Conservation (phyloP, 2,888 invertebrate genomes). For the Theristus sp. region DNA sequence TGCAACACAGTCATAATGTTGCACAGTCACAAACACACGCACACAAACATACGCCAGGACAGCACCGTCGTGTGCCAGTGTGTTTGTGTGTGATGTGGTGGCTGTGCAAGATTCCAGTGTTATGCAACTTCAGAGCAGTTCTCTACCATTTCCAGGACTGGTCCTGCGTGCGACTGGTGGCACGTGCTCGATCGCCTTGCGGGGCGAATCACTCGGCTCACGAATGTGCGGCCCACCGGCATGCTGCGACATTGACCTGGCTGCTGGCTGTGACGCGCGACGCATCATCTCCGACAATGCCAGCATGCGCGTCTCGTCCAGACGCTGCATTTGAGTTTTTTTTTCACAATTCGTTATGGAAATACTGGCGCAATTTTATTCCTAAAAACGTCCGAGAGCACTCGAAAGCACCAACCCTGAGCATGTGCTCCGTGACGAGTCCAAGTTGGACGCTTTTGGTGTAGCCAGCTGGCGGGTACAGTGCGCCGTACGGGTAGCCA, state of each 20-base stretch:
- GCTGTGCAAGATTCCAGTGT: too few relatives aligned
- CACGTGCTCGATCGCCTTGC: background rate
- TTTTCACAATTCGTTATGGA: too few relatives aligned
- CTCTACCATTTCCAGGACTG: slow-evolving; percentile 3
- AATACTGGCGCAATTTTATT: too few relatives aligned
- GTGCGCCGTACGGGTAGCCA: slow-evolving; percentile 2
- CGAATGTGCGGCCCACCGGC: background rate
- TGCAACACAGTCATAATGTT: too few relatives aligned
- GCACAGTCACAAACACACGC: too few relatives aligned
- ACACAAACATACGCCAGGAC: too few relatives aligned
- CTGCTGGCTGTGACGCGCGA: background rate
- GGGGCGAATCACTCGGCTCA: background rate
- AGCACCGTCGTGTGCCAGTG: too few relatives aligned
- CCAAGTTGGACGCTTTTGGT: slow-evolving; percentile 21
- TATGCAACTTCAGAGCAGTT: too few relatives aligned
- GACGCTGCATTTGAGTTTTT: background rate
- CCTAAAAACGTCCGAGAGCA: background rate
- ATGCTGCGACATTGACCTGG: background rate
- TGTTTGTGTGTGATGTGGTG: too few relatives aligned
- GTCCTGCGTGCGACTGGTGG: background rate
- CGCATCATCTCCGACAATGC: background rate
- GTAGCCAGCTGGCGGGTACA: slow-evolving; percentile 5
- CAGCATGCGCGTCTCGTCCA: slow-evolving; percentile 1
- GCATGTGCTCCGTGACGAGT: slow-evolving; percentile 30
- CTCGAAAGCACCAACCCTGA: slow-evolving; percentile 10